phyloP scores from a whole-genome alignment of 2,113 vertebrate species.

The Hippocampus mohnikei region DNA sequence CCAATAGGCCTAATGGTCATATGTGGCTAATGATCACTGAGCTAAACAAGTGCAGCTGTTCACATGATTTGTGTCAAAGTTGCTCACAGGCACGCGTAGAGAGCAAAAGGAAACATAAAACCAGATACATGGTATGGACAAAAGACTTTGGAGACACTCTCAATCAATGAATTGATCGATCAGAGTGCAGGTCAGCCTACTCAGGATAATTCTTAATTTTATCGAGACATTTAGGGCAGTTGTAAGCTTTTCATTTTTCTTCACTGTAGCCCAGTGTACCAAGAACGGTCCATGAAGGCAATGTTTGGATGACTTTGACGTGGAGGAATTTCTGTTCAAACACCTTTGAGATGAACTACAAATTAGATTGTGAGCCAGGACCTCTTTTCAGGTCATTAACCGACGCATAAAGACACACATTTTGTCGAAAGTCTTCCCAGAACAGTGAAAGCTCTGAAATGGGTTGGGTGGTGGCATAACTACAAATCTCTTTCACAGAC shows the following conservation, averaged over 20 bases:
- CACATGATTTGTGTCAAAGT: conserved; percentile 58
- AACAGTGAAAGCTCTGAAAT: background rate
- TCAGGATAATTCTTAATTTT: background rate
- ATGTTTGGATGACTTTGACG: background rate
- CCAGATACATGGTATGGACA: background rate
- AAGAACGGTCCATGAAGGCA: background rate
- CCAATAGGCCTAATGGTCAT: conserved; percentile 68
- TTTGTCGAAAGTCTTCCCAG: background rate
- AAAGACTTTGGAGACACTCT: conserved; percentile 11
- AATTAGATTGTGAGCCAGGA: background rate
- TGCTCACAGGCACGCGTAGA: conserved; percentile 18
- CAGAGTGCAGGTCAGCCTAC: background rate
- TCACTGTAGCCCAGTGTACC: background rate
- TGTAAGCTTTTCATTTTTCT: background rate
- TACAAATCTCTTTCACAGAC: background rate
- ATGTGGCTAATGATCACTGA: conserved; percentile 67
- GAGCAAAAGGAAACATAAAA: background rate
- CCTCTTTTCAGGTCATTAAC: background rate
- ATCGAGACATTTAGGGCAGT: background rate
- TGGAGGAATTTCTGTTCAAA: background rate
- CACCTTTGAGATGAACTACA: background rate
- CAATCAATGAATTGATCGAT: background rate
- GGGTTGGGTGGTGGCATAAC: background rate
- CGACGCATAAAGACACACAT: background rate
- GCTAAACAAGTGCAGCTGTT: conserved; percentile 63